Conservation (phyloP, 2,888 invertebrate species). For the Clanis bilineata region DNA sequence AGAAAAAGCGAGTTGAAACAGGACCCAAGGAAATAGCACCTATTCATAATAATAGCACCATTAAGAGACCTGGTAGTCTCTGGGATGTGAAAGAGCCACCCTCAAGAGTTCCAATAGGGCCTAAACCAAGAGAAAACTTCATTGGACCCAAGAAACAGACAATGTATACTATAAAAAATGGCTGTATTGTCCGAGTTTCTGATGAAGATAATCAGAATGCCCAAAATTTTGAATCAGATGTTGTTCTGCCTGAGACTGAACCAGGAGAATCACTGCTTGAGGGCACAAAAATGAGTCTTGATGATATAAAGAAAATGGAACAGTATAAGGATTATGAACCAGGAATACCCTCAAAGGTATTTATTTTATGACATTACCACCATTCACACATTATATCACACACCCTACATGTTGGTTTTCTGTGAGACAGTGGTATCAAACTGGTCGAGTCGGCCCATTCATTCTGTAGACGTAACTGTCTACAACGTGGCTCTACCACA, state of each 20-base stretch:
- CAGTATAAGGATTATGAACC: slow-evolving; percentile 78
- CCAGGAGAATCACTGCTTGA: slow-evolving; percentile 65
- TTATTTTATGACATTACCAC: neutral
- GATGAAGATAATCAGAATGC: slow-evolving; percentile 32
- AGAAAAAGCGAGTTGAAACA: slow-evolving; percentile 53
- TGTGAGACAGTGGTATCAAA: too few species aligned
- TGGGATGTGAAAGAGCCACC: slow-evolving; percentile 72
- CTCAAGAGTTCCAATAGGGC: slow-evolving; percentile 29
- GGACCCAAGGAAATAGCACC: slow-evolving; percentile 46
- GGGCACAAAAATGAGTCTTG: slow-evolving; percentile 73
- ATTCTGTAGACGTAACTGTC: too few species aligned
- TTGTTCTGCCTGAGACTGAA: slow-evolving; percentile 59
- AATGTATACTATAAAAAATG: slow-evolving; percentile 77
- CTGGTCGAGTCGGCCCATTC: too few species aligned
- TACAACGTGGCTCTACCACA: too few species aligned
- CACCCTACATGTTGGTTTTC: too few species aligned
- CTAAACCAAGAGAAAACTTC: slow-evolving; percentile 26
- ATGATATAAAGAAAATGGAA: slow-evolving; percentile 78
- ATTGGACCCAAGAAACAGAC: slow-evolving; percentile 61
- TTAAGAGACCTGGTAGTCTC: slow-evolving; percentile 52
- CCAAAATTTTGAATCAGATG: slow-evolving; percentile 59
- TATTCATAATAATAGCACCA: slow-evolving; percentile 29
- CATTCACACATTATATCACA: too few species aligned
- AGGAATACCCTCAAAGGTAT: slow-evolving; percentile 77
- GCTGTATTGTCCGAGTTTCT: slow-evolving; percentile 72